Evolutionary conservation across 37 sponge, comb jelly and placozoan species (phyloP).

Genomic region (Beroe ovata): DNA sequence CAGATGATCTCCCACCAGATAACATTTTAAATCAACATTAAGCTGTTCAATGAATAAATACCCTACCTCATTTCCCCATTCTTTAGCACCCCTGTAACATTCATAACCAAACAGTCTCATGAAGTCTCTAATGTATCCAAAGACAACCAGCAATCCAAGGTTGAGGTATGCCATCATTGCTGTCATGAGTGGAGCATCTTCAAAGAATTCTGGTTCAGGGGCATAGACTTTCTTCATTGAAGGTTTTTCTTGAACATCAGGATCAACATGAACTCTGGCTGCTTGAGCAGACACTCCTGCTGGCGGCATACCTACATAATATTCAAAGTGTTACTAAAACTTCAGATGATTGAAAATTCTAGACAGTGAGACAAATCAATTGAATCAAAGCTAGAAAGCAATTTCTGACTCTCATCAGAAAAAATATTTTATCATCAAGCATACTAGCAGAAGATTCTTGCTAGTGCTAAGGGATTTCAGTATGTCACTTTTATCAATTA

Average conservation of each 20-base stretch:
- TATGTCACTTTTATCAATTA: too few relatives aligned
- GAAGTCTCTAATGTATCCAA: conserved; percentile 58
- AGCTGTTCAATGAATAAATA: background rate
- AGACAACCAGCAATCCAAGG: conserved; percentile 50
- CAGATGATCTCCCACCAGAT: background rate
- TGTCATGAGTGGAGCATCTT: conserved; percentile 7
- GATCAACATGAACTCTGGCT: background rate
- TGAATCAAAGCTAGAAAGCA: too few relatives aligned
- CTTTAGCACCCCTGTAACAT: conserved; percentile 4
- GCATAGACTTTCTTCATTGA: background rate
- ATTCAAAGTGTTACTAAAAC: too few relatives aligned
- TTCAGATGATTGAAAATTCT: too few relatives aligned
- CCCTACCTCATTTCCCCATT: conserved; percentile 63
- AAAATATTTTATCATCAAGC: too few relatives aligned
- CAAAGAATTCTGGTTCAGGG: conserved; percentile 42
- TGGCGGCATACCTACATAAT: conserved; percentile 53
- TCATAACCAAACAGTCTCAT: conserved; percentile 34
- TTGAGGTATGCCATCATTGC: conserved; percentile 57
- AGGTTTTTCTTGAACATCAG: background rate
- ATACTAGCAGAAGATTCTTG: too few relatives aligned
- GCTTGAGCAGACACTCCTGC: conserved; percentile 5
- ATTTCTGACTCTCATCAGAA: too few relatives aligned
- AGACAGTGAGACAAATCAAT: too few relatives aligned
- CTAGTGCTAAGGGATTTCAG: too few relatives aligned
- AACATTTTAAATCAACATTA: background rate